Conservation (phyloP, 1,140 invertebrate species). For the Ericerus pela region DNA sequence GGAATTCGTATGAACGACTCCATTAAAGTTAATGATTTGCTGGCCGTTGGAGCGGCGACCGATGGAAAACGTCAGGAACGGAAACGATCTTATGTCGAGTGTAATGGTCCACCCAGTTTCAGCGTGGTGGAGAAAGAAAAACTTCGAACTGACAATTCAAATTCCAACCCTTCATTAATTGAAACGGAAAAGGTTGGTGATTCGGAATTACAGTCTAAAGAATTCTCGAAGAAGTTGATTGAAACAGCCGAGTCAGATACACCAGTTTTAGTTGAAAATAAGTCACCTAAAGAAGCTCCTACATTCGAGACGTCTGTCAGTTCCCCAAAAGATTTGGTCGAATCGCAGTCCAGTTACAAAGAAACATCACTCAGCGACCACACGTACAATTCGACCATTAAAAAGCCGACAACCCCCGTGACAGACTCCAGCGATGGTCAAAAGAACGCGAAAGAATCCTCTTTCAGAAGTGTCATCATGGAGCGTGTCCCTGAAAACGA, state of each 20-base stretch:
- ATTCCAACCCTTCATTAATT: neutral
- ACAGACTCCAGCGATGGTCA: neutral
- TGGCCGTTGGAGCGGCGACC: no score
- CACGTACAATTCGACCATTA: neutral
- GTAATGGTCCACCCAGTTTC: neutral
- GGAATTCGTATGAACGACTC: no score
- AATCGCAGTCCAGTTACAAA: neutral
- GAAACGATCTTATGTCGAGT: neutral
- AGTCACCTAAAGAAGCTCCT: neutral
- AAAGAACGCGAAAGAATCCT: neutral
- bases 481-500: neutral
- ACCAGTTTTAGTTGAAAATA: no score
- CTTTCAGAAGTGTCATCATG: neutral
- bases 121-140: no score
- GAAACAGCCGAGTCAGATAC: no score
- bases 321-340: neutral
- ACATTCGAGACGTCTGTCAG: neutral
- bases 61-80: no score
- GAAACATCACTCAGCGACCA: neutral
- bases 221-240: no score
- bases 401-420: neutral
- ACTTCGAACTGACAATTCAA: no score
- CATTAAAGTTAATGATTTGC: no score
- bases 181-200: neutral
- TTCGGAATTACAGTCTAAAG: no score